phyloP scores from a whole-genome alignment of 2,888 invertebrate genomes.

The Eubasilissa splendida region DNA sequence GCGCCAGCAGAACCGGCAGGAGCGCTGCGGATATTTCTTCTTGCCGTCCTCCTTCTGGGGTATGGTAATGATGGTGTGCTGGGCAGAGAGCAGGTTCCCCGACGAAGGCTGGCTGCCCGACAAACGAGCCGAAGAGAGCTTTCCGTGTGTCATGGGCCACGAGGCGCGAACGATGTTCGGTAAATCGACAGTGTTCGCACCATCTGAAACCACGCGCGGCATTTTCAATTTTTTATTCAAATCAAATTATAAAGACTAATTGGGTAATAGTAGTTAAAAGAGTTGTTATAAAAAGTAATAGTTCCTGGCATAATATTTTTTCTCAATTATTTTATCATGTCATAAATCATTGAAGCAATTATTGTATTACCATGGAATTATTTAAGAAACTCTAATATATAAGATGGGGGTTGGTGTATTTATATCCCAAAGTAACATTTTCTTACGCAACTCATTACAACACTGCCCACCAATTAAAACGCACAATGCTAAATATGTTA shows the following conservation, averaged over 20 bases:
- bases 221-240: constrained; percentile 60
- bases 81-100: constrained; percentile 2
- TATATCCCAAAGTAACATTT: too few relatives aligned
- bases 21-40: constrained; percentile 72
- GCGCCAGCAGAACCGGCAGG: constrained; percentile 72
- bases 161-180: constrained; percentile 62
- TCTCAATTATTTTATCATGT: too few relatives aligned
- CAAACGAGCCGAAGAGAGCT: constrained; percentile 62
- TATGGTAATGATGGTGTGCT: constrained; percentile 69
- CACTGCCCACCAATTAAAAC: too few relatives aligned
- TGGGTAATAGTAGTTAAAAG: too few relatives aligned
- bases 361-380: too few relatives aligned
- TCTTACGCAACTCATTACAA: too few relatives aligned
- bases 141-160: constrained; percentile 63
- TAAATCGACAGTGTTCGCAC: constrained; percentile 70
- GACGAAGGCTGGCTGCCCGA: constrained; percentile 54
- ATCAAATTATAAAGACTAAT: not conserved
- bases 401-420: too few relatives aligned
- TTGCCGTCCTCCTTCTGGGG: constrained; percentile 73
- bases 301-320: too few relatives aligned
- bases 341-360: too few relatives aligned
- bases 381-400: too few relatives aligned
- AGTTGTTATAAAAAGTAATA: too few relatives aligned
- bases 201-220: constrained; percentile 75
- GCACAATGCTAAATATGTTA: too few relatives aligned